Percentiles rank a stretch among this genome's conserved stretches.
Evolutionary conservation across 2,113 vertebrate species (phyloP).

Genomic region (Cricetomys ansorgei): DNA sequence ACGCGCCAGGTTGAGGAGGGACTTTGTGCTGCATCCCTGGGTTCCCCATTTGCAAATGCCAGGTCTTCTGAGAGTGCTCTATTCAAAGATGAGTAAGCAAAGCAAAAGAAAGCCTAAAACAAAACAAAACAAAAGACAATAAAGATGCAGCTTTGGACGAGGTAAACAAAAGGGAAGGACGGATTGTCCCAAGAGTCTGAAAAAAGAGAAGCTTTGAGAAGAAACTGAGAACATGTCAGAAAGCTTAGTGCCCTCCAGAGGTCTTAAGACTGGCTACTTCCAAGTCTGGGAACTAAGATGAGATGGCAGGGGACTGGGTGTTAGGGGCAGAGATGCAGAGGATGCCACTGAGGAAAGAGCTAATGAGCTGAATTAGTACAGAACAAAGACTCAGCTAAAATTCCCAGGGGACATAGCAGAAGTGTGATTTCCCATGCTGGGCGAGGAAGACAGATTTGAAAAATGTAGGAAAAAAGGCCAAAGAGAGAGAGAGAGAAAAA

Average conservation of each 20-base stretch:
- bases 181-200: neutral
- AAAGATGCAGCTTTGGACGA: neutral
- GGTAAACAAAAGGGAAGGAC: neutral
- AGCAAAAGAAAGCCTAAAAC: neutral
- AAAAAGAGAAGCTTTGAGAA: constrained; percentile 17
- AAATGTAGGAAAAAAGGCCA: neutral
- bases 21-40: too few relatives aligned
- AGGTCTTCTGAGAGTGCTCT: neutral
- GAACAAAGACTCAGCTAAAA: neutral
- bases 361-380: neutral
- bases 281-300: neutral
- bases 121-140: neutral
- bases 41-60: neutral
- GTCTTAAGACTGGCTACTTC: neutral
- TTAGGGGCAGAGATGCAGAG: neutral
- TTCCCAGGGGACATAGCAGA: neutral
- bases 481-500: neutral
- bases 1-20: neutral
- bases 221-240: neutral
- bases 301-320: neutral
- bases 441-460: neutral
- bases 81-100: neutral
- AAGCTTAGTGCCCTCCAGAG: neutral
- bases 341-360: neutral
- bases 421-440: neutral